Evolutionary conservation across 2,888 invertebrate species (phyloP).

Genomic region (Cepaea hortensis): DNA sequence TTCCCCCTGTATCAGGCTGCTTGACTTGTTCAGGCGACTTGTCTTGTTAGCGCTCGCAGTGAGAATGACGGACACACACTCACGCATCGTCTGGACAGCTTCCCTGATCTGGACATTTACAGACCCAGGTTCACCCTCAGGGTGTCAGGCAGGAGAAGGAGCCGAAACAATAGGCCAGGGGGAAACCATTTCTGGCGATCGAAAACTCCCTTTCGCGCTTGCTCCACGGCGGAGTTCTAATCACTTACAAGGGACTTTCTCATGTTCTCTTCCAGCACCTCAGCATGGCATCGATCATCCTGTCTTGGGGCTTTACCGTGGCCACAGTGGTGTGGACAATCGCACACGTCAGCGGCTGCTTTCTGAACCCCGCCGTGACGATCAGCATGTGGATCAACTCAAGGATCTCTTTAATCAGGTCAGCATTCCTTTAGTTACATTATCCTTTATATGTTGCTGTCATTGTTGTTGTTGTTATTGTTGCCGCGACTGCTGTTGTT

Average conservation of each 20-base stretch:
- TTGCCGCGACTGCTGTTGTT: neutral
- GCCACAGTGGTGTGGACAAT: constrained; percentile 89
- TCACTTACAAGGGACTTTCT: neutral
- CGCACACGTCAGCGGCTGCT: constrained; percentile 92
- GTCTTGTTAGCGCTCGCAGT: too few relatives aligned
- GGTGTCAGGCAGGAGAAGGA: too few relatives aligned
- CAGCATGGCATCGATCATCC: constrained; percentile 32
- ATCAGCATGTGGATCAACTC: constrained; percentile 89
- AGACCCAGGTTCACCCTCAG: too few relatives aligned
- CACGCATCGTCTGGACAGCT: too few relatives aligned
- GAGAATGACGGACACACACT: too few relatives aligned
- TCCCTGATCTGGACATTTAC: too few relatives aligned
- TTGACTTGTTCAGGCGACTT: too few relatives aligned
- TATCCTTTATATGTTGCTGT: neutral
- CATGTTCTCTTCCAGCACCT: neutral
- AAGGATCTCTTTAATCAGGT: constrained; percentile 81
- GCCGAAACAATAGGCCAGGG: too few relatives aligned
- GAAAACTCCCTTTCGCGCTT: too few relatives aligned
- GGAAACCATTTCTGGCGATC: too few relatives aligned
- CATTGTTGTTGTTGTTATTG: neutral
- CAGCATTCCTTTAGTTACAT: neutral
- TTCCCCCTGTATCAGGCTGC: too few relatives aligned
- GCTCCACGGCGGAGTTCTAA: neutral
- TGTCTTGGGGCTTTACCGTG: constrained; percentile 84
- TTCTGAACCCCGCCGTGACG: constrained; percentile 94